phyloP scores from a whole-genome alignment of 2,113 vertebrate genomes.

The Cariama cristata region DNA sequence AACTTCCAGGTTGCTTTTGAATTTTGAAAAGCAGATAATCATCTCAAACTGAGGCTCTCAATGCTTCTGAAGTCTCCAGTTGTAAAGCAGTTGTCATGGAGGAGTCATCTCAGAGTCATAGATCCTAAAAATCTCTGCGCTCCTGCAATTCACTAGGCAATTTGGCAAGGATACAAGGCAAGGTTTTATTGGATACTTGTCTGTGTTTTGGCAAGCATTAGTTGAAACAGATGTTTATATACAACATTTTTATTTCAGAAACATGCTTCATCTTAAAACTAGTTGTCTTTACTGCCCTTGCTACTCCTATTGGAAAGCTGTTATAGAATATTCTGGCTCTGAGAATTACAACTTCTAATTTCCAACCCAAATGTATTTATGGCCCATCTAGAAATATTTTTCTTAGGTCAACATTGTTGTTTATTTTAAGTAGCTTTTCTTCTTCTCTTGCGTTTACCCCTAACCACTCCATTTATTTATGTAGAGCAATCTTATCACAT shows the following conservation, averaged over 20 bases:
- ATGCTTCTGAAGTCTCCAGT: background rate
- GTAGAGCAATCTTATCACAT: background rate
- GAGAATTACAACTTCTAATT: background rate
- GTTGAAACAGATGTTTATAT: conserved; percentile 33
- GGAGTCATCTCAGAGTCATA: background rate
- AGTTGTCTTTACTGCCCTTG: conserved; percentile 20
- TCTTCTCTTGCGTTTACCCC: background rate
- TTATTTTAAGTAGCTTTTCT: conserved; percentile 7
- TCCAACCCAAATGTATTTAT: background rate
- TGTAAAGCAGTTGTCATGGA: background rate
- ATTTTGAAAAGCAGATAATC: background rate
- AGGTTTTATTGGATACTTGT: background rate
- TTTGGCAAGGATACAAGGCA: background rate
- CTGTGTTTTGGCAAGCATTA: conserved; percentile 9
- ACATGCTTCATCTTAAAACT: background rate
- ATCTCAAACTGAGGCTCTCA: background rate
- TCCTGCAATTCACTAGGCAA: background rate
- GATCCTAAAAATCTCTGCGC: background rate
- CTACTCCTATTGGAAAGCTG: background rate
- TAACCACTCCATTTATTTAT: background rate
- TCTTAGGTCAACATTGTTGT: background rate
- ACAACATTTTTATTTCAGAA: conserved; percentile 31
- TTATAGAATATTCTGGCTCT: background rate
- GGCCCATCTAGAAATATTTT: background rate
- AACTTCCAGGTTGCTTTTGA: background rate